Evolutionary conservation across 2,113 vertebrate genomes (phyloP), one percentile per base, ranked within the genome.

Genomic region (Brachypodius melanocephalos): DNA sequence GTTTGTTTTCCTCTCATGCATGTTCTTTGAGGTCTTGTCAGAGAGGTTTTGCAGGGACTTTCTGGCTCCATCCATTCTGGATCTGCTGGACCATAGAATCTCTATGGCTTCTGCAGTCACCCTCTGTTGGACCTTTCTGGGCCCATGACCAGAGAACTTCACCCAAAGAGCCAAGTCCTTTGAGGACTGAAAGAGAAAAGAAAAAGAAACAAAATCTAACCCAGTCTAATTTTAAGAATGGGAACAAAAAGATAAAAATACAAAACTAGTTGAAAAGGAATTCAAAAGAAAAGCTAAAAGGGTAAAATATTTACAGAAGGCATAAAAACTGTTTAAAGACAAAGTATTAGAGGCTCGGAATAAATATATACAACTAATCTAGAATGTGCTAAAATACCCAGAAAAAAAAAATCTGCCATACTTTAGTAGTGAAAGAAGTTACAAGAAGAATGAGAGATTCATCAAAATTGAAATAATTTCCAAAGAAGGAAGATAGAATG

Each of bases 401-500:
- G 71, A 43, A 82, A 51, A 69, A 94, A 86, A 79, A n/a, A 84
- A 42, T 51, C 57, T 79, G 55, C 74, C 67, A 77, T 94, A 67
- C 78, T 90, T 94, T 80, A 62, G 82, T 45, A 85, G 67, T 85
- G 95, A 86, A 94, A 95, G 59, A 91, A 85, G 62, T 88, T 90
- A 76, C 20, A 85, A 94, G 92, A 94, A 95, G 89, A 91, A 94
- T 49, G 62, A 83, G 67, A 94, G 73, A 90, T 95, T 95, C 63
- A 88, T 93, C 85, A 93, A 90, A 95, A 95, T 86, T 90, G 92
- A 95, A 95, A 92, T 88, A 83, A 90, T 94, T 95, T 96, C 95
- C 96, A 94, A 97, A 96, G 95, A 96, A 96, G 96, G 96, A 96
- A 97, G 85, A 94, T 86, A 90, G 90, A 92, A 83, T 46, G 51